phyloP scores from a whole-genome alignment of 2,888 invertebrate species.

The Mesoligia furuncula region DNA sequence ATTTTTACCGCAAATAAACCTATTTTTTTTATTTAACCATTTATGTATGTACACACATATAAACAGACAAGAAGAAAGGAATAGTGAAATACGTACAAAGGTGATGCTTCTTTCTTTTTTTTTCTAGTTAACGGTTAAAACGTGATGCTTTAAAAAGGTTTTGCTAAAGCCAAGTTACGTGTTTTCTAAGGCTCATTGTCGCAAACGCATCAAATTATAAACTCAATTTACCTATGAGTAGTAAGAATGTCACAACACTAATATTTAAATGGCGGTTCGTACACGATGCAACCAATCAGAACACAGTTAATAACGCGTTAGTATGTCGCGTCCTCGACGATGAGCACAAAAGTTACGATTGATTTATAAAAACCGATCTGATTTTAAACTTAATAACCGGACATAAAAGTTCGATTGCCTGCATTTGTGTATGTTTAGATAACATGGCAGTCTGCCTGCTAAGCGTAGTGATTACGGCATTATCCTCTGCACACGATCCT shows the following conservation, averaged over 20 bases:
- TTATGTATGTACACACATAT: too few relatives aligned
- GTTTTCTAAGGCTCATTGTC: background rate
- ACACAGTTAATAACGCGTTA: background rate
- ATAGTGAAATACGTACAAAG: too few relatives aligned
- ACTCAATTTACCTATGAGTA: background rate
- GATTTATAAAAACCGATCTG: too few relatives aligned
- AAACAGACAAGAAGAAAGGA: too few relatives aligned
- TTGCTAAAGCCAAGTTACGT: background rate
- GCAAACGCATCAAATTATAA: background rate
- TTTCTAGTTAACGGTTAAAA: background rate
- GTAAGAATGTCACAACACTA: background rate
- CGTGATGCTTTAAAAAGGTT: background rate
- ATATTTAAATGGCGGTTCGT: background rate
- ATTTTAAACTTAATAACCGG: background rate
- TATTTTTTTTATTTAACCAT: background rate
- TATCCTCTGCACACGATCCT: conserved; percentile 28
- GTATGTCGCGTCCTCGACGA: background rate
- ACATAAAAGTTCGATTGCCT: background rate
- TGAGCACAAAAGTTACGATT: background rate
- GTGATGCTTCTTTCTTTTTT: background rate
- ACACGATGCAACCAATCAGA: background rate
- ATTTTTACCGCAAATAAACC: too few relatives aligned
- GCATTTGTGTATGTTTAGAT: background rate
- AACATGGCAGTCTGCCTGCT: conserved; percentile 6
- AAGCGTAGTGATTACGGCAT: conserved; percentile 30